Base-by-base conservation (phyloP, 2,888 invertebrate species). In the Petrophora chlorosata region DNA sequence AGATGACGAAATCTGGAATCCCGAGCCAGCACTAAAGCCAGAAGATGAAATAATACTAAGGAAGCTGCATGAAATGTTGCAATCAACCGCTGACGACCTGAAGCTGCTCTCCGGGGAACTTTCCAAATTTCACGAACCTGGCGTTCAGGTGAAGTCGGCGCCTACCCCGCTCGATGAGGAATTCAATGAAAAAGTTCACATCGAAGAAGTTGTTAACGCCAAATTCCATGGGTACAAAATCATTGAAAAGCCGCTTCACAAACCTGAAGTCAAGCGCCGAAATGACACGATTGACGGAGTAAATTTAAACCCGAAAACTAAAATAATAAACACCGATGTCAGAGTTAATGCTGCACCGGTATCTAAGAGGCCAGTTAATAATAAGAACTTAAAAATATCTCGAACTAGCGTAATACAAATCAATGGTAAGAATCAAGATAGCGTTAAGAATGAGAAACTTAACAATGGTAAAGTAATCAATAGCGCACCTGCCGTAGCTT, bases 121-220 rank as follows among this genome's bases (percentile, higher is more conserved):
- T 56, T 67, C 76, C 7, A 82, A 79, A 67, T 72, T 70, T 62
- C 83, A 79, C 58, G 75, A 82, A 55, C 81, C 85, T 25, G 76
- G 77, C 43, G 66, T 79, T 35, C 85, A 78, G 63, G 50, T 80
- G 9, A 82, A 80, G 67, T 63, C 79, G 12, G 63, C 70, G 54
- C 85, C 87, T 2, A 77, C 73, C 40, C 89, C 89, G 33, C 72
- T 90, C 44, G 90, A 91, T 45, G 84, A 90, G 44, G 82, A 89
- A 44, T 91, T 89, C 61, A 90, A 90, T 55, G 84, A 89, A 67
- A 86, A 85, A 70, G 74, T 87, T 50, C 86, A 88, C 60, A 85
- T 90, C 35, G 84, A 89, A 64, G 84, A 90, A 77, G 64, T 90
- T 16, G 91, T 90, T 3, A 84, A 84, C 57, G 91, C 90, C n/a